Percentiles rank a stretch among this genome's conserved stretches.
Conservation (phyloP, 2,797 vertebrate species). For the Aplochiton taeniatus region DNA sequence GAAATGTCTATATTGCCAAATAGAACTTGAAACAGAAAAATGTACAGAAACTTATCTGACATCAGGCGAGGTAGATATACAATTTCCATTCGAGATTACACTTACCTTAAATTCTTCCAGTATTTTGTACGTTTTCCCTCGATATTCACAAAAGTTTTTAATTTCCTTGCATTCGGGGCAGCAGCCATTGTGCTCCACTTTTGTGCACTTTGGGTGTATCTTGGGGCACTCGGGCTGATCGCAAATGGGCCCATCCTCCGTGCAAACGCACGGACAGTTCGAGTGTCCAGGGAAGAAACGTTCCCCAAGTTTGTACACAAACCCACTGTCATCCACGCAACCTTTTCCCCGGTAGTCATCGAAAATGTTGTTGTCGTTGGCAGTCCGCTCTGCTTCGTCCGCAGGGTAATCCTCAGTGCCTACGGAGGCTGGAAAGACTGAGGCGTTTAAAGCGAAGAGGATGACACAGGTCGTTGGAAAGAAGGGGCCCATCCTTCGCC, state of each 20-base stretch:
- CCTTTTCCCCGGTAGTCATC: conserved; percentile 99
- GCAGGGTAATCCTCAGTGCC: conserved; percentile 90
- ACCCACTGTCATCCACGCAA: conserved; percentile 98
- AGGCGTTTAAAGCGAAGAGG: conserved; percentile 81
- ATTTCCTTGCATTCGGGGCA: conserved; percentile 99
- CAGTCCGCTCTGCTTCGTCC: conserved; percentile 90
- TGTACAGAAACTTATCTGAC: too few relatives aligned
- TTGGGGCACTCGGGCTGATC: conserved; percentile 98
- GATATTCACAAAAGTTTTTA: conserved; percentile 99
- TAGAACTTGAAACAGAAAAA: too few relatives aligned
- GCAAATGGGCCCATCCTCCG: conserved; percentile 97
- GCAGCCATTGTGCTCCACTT: conserved; percentile 99
- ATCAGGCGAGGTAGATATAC: too few relatives aligned
- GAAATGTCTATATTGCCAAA: too few relatives aligned
- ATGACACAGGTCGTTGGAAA: conserved; percentile 85
- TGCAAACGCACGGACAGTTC: conserved; percentile 98
- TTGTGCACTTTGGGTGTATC: conserved; percentile 99
- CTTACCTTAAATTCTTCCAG: conserved; percentile 99
- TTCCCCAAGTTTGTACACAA: conserved; percentile 98
- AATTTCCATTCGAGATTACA: background rate
- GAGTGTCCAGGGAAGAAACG: conserved; percentile 98
- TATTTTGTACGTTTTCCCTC: conserved; percentile 97
- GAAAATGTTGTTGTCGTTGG: conserved; percentile 92
- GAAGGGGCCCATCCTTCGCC: conserved; percentile 89
- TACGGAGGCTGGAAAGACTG: conserved; percentile 84